Percentiles rank a stretch among this genome's conserved stretches.
phyloP scores from a whole-genome alignment of 2,888 invertebrate genomes.

The Exephanes ischioxanthus region DNA sequence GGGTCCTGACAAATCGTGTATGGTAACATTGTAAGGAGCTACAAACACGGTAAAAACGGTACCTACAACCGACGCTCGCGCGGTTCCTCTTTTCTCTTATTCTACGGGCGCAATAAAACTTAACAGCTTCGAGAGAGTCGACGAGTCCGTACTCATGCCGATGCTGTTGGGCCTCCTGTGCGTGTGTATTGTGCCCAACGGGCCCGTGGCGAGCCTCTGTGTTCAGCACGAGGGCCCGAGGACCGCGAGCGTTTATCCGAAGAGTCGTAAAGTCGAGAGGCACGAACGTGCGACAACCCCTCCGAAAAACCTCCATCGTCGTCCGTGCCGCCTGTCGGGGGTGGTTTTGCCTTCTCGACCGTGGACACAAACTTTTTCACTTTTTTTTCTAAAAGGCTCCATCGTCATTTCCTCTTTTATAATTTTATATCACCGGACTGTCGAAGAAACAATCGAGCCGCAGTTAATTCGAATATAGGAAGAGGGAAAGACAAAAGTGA shows the following conservation, averaged over 20 bases:
- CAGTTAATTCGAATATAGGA: background rate
- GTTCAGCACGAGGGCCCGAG: slow-evolving; percentile 44
- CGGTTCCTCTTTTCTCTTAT: slow-evolving; percentile 56
- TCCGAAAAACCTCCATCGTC: slow-evolving; percentile 21
- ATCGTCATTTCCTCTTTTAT: background rate
- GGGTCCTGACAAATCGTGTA: slow-evolving; percentile 82
- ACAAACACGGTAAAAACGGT: slow-evolving; percentile 79
- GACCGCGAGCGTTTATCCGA: slow-evolving; percentile 49
- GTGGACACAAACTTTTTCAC: slow-evolving; percentile 25
- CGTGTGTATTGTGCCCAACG: slow-evolving; percentile 76
- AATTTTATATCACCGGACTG: background rate
- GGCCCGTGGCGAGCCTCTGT: slow-evolving; percentile 62
- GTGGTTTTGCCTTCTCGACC: slow-evolving; percentile 39
- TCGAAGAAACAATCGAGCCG: slow-evolving; percentile 12
- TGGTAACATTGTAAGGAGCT: slow-evolving; percentile 82
- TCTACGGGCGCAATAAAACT: slow-evolving; percentile 81
- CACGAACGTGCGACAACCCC: slow-evolving; percentile 55
- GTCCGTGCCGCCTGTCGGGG: slow-evolving; percentile 18
- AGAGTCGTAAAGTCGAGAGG: slow-evolving; percentile 65
- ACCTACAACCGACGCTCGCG: slow-evolving; percentile 69
- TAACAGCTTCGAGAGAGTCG: slow-evolving; percentile 76
- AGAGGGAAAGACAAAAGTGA: too few species aligned
- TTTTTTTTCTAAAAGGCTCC: background rate
- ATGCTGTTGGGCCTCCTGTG: slow-evolving; percentile 43
- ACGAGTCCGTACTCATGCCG: slow-evolving; percentile 64